phyloP scores from a whole-genome alignment of 2,888 invertebrate genomes.

The Sphaeridia pumilis region DNA sequence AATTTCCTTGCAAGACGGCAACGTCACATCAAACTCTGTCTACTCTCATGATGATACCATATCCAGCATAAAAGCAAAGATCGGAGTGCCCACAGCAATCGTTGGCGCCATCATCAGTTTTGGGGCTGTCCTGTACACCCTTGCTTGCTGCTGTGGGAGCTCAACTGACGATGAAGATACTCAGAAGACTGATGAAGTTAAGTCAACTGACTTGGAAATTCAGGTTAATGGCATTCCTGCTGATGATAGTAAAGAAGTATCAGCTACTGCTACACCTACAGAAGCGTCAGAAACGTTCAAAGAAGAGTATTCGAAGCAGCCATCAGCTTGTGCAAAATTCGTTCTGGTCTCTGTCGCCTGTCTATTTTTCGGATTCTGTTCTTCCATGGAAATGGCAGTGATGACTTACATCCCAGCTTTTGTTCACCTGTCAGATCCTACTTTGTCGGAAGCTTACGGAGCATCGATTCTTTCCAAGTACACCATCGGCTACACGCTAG shows the following conservation, averaged over 20 bases:
- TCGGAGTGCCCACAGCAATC: conserved; percentile 3
- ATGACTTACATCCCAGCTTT: conserved; percentile 21
- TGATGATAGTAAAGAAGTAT: background rate
- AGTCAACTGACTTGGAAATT: background rate
- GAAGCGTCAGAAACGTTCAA: background rate
- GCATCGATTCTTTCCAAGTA: conserved; percentile 16
- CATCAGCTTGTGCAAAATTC: background rate
- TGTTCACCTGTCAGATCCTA: conserved; percentile 15
- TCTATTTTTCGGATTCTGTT: conserved; percentile 15
- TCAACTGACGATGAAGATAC: background rate
- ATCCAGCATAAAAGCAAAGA: background rate
- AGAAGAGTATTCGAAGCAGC: background rate
- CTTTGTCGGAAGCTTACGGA: conserved; percentile 15
- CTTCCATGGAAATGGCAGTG: conserved; percentile 17
- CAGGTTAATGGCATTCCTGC: background rate
- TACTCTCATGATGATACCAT: background rate
- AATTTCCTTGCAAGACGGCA: background rate
- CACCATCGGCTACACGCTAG: conserved; percentile 15
- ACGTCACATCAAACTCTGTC: background rate
- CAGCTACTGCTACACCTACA: no score
- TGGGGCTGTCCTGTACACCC: conserved; percentile 2
- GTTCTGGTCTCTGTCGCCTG: conserved; percentile 6
- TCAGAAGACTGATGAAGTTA: background rate
- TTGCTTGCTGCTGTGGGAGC: background rate
- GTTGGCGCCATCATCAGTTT: background rate